A percentile compares a stretch with the other conserved stretches of the same genome.
Conservation (phyloP, 2,888 invertebrate species). For the Teleogryllus oceanicus region DNA sequence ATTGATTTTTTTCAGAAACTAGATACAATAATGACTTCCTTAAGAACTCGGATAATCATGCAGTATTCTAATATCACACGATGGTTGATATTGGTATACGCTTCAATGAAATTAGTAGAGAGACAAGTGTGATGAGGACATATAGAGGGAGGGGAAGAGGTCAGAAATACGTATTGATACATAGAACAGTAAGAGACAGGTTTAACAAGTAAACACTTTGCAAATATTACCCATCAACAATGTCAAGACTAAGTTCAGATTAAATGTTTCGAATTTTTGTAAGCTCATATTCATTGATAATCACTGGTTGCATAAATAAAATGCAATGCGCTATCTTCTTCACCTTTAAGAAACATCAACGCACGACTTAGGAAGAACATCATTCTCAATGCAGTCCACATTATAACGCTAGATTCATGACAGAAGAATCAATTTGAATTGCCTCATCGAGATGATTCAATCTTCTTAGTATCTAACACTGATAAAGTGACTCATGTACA, state of each 20-base stretch:
- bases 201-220: not conserved
- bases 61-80: no score
- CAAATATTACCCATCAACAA: not conserved
- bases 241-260: not conserved
- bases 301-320: conserved; percentile 3
- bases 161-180: not conserved
- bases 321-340: not conserved
- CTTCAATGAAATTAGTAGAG: not conserved
- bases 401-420: not conserved
- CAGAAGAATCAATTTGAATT: not conserved
- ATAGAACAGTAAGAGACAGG: conserved; percentile 9
- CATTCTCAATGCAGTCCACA: not conserved
- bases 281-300: conserved; percentile 9
- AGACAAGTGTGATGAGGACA: not conserved
- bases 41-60: no score
- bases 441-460: no score
- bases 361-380: not conserved
- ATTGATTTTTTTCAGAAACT: no score
- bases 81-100: no score
- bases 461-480: no score
- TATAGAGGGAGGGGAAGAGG: no score
- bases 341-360: not conserved
- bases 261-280: not conserved
- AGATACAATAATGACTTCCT: no score
- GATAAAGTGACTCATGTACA: no score